phyloP scores from a whole-genome alignment of 37 sponge, comb jelly and placozoan species.

The Axinella damicornis region DNA sequence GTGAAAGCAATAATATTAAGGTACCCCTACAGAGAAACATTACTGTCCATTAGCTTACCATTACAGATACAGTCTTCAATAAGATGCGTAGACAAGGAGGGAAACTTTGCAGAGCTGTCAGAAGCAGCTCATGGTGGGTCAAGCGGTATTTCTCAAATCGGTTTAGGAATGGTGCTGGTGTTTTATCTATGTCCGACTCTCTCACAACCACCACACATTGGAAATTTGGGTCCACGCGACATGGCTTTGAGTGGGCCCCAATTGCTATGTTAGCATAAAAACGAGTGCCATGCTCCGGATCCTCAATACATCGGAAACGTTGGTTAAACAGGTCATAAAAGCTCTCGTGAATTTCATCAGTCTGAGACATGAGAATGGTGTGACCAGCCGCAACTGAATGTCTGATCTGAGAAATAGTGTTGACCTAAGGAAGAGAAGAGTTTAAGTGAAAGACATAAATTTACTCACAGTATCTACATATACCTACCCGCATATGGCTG shows the following conservation, averaged over 20 bases:
- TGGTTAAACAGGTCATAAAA: conserved; percentile 93
- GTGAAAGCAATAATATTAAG: too few species aligned
- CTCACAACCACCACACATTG: conserved; percentile 86
- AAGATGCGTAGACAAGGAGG: conserved; percentile 61
- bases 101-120: conserved; percentile 38
- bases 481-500: background rate
- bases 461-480: too few species aligned
- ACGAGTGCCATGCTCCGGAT: conserved; percentile 52
- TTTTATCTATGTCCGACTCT: conserved; percentile 66
- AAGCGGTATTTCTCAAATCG: conserved; percentile 86
- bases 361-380: conserved; percentile 81
- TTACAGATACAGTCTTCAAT: conserved; percentile 20
- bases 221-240: conserved; percentile 77
- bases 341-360: conserved; percentile 86
- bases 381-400: conserved; percentile 77
- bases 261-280: conserved; percentile 85
- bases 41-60: conserved; percentile 45
- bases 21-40: too few species aligned
- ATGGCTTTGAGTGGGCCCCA: conserved; percentile 77
- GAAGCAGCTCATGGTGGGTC: conserved; percentile 62
- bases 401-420: conserved; percentile 68
- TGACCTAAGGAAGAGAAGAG: conserved; percentile 44
- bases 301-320: conserved; percentile 74
- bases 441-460: too few species aligned
- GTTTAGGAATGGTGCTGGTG: conserved; percentile 87